Conservation (phyloP, 2,113 vertebrate genomes). For the Caretta caretta region DNA sequence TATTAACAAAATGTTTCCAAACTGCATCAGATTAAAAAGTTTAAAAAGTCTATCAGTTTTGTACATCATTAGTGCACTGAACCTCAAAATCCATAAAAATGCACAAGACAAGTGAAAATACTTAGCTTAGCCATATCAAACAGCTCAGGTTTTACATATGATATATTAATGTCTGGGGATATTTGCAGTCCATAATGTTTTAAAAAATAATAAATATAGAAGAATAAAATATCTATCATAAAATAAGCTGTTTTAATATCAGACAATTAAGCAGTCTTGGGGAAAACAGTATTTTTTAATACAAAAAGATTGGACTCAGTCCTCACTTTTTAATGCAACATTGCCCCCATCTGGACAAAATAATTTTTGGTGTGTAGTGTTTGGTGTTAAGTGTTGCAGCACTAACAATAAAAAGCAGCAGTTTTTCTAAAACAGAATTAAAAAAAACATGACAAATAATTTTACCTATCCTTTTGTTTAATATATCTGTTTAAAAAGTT, state of each 20-base stretch:
- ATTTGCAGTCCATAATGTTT: slow-evolving; percentile 11
- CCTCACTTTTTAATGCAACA: slow-evolving; percentile 57
- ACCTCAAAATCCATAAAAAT: slow-evolving; percentile 51
- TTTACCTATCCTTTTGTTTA: background rate
- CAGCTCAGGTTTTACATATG: slow-evolving; percentile 27
- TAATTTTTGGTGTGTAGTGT: background rate
- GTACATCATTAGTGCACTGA: slow-evolving; percentile 59
- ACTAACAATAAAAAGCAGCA: background rate
- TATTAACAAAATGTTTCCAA: slow-evolving; percentile 62
- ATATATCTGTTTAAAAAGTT: background rate
- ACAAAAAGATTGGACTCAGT: background rate
- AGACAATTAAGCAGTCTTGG: background rate
- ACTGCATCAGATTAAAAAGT: slow-evolving; percentile 58
- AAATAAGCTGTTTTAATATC: slow-evolving; percentile 34
- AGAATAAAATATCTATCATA: background rate
- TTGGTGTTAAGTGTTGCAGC: fast-evolving
- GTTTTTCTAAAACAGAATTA: background rate
- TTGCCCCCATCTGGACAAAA: slow-evolving; percentile 69
- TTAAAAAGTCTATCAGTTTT: slow-evolving; percentile 54
- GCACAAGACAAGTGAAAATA: slow-evolving; percentile 38
- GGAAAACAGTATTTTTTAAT: background rate
- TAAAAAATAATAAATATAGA: slow-evolving; percentile 33
- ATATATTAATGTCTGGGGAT: slow-evolving; percentile 66
- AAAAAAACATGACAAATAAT: background rate
- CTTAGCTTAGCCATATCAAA: slow-evolving; percentile 37